Conservation (phyloP, 2,888 invertebrate species). For the Argyra leucocephala region DNA sequence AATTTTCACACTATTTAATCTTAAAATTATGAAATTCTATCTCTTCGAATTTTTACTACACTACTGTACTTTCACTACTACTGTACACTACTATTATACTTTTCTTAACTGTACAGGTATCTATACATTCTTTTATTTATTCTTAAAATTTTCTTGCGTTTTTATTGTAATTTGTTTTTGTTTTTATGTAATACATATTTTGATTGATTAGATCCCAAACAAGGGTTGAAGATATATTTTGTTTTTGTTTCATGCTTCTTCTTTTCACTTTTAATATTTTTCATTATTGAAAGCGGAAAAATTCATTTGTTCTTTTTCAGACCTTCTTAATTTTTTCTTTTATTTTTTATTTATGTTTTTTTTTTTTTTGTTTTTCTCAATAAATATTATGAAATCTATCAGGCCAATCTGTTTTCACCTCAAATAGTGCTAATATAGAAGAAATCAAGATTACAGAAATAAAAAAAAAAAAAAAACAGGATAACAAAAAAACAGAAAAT, state of each 20-base stretch:
- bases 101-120: no score
- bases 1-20: no score
- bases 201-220: slow-evolving; percentile 5
- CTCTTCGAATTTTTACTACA: no score
- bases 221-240: slow-evolving; percentile 1
- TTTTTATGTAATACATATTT: background rate
- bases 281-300: background rate
- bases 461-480: no score
- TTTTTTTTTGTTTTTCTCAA: background rate
- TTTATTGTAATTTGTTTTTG: background rate
- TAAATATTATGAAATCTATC: background rate
- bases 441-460: no score
- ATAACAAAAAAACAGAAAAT: no score
- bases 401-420: background rate
- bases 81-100: no score
- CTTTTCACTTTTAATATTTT: background rate
- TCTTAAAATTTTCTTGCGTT: no score
- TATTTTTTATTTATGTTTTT: background rate
- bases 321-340: background rate
- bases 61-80: no score
- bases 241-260: background rate
- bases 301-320: background rate
- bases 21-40: no score
- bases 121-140: no score
- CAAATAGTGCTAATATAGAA: no score